Conservation (phyloP, 2,797 vertebrate genomes). For the Gorsachius magnificus region DNA sequence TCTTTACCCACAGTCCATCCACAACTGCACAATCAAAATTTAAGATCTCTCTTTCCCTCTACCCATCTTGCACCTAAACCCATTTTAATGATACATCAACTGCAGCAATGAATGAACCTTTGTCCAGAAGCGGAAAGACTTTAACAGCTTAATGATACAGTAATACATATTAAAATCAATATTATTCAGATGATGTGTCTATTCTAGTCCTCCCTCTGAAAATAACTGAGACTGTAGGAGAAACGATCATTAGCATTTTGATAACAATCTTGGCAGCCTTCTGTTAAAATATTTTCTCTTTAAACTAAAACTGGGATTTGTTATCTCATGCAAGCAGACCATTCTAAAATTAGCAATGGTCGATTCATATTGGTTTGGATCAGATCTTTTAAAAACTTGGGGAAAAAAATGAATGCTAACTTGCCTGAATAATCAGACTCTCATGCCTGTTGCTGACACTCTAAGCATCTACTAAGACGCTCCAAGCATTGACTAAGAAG, state of each 20-base stretch:
- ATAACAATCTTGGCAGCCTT: constrained; percentile 56
- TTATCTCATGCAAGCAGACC: constrained; percentile 46
- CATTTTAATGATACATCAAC: neutral
- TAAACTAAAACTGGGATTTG: constrained; percentile 32
- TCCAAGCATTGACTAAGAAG: neutral
- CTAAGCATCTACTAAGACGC: neutral
- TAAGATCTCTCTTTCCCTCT: neutral
- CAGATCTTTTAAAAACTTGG: neutral
- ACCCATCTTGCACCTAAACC: neutral
- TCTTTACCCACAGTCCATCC: neutral
- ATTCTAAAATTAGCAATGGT: constrained; percentile 36
- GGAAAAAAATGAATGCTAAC: neutral
- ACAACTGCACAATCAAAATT: neutral
- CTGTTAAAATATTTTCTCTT: constrained; percentile 46
- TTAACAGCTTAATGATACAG: constrained; percentile 49
- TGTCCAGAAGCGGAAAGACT: constrained; percentile 46
- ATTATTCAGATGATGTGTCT: constrained; percentile 52
- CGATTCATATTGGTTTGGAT: constrained; percentile 11
- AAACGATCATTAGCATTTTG: constrained; percentile 59
- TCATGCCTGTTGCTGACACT: neutral
- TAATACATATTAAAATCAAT: constrained; percentile 59
- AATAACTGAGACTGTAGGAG: constrained; percentile 43
- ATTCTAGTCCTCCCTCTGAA: constrained; percentile 48
- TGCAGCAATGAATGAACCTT: constrained; percentile 32
- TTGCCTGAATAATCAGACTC: constrained; percentile 6